Base-by-base conservation (phyloP, 1,140 invertebrate genomes). In the Cydia splendana region DNA sequence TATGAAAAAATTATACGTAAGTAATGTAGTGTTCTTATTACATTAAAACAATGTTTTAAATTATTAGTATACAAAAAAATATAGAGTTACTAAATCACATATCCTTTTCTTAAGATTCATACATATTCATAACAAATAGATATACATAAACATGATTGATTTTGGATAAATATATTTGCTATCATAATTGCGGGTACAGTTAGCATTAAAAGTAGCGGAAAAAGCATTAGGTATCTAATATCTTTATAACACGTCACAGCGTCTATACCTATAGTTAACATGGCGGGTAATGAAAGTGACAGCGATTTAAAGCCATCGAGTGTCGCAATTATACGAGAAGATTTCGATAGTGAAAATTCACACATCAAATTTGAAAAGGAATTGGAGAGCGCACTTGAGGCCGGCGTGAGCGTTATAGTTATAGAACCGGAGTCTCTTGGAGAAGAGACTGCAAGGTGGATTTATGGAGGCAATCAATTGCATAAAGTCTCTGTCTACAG, bases 371-470 rank as follows among this genome's bases (percentile, higher is more conserved):
- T 99, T 94, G 98, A 98, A 92, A 95, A 96, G 85, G 97, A 99
- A 94, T 92, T 99, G 92, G 98, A 99, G 93, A 95, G 96, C 93
- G 98, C 98, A 62, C 93, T 99, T 79, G 97, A 98, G 90, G 95
- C 96, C 65, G 95, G 96, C 84, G 96, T 96, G 87, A 95, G 95
- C 82, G 94, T 96, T 83, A 99, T 99, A 81, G 96, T 99, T 45
- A 98, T 99, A 85, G 98, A 99, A 93, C 98, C 98, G 57, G 95
- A 96, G 51, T 95, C 96, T 81, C 93, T 99, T 74, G 98, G 98
- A 73, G 98, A 98, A 93, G 97, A 98, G 93, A 99, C 98, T n/a
- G 97, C 97, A 28, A 94, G 97, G 83, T 99, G 98, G 98, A 99
- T 99, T 85, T 95, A 96, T 79, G 96, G 98, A 78, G 98, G 98